Conservation (phyloP, 2,797 vertebrate genomes). For the Psittacula derbiana region DNA sequence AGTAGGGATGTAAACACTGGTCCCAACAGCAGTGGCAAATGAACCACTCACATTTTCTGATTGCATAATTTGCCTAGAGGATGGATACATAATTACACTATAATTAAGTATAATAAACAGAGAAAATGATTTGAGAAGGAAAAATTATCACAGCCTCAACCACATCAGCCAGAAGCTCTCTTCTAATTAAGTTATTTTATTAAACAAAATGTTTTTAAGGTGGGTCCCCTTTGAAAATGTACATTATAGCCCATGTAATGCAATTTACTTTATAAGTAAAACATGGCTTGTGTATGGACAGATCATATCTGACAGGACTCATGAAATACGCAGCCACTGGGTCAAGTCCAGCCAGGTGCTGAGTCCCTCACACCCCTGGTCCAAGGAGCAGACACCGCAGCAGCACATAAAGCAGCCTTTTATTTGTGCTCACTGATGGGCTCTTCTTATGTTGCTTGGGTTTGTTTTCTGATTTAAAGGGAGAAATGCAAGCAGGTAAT, state of each 20-base stretch:
- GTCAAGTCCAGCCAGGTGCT: not conserved
- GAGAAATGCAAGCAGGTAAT: not conserved
- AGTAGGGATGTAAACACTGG: constrained; percentile 54
- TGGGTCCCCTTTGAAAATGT: constrained; percentile 63
- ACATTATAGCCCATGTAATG: constrained; percentile 56
- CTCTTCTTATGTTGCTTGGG: not conserved
- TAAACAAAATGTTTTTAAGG: constrained; percentile 72
- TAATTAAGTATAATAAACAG: constrained; percentile 70
- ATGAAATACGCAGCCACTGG: constrained; percentile 3
- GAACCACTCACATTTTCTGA: constrained; percentile 63
- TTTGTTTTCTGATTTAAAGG: not conserved
- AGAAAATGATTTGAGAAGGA: constrained; percentile 69
- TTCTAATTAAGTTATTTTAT: constrained; percentile 73
- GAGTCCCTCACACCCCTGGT: not conserved
- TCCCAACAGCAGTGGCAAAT: constrained; percentile 64
- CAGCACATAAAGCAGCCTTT: not conserved
- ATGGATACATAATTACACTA: constrained; percentile 64
- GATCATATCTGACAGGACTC: constrained; percentile 5
- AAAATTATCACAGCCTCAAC: constrained; percentile 63
- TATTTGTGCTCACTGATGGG: not conserved
- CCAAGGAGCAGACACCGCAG: not conserved
- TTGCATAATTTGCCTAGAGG: constrained; percentile 74
- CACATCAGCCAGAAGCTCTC: constrained; percentile 67
- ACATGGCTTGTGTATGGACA: constrained; percentile 37
- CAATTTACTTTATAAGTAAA: constrained; percentile 63